Evolutionary conservation across 2,888 invertebrate species (phyloP).

Genomic region (Chirona hameri): DNA sequence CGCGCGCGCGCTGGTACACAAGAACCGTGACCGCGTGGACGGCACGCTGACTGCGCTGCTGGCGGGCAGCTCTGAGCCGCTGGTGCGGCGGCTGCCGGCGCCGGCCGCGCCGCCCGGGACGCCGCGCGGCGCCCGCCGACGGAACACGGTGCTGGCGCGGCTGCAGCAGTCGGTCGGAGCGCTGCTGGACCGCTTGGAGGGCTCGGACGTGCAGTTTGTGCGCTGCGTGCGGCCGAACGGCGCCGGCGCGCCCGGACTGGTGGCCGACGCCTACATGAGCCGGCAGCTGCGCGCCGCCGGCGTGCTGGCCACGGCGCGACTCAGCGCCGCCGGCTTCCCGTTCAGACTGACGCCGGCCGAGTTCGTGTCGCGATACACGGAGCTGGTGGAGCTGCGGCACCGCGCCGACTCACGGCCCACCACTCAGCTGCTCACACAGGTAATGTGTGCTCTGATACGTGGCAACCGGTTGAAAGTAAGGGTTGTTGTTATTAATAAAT

Average conservation of each 20-base stretch:
- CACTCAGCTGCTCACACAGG: no score
- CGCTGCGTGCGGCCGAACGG: slow-evolving; percentile 27
- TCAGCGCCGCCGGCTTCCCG: slow-evolving; percentile 22
- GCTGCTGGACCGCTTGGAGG: slow-evolving; percentile 8
- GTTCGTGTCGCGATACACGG: not conserved
- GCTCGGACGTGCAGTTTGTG: slow-evolving; percentile 22
- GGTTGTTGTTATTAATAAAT: no score
- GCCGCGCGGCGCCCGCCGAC: slow-evolving; percentile 1
- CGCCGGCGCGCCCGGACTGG: not conserved
- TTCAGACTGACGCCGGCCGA: slow-evolving; percentile 1
- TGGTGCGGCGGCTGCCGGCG: slow-evolving; percentile 1
- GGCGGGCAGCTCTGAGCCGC: not conserved
- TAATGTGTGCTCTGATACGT: no score
- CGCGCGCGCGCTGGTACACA: slow-evolving; percentile 70
- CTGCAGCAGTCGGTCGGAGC: not conserved
- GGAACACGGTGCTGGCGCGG: slow-evolving; percentile 24
- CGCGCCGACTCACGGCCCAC: no score
- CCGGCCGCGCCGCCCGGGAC: not conserved
- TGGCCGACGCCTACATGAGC: not conserved
- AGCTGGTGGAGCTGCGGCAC: not conserved
- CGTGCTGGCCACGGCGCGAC: slow-evolving; percentile 12
- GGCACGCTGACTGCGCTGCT: not conserved
- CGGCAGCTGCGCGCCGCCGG: slow-evolving; percentile 23
- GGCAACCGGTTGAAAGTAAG: no score
- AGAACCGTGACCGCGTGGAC: slow-evolving; percentile 52